Evolutionary conservation across 2,113 vertebrate species (phyloP).

Genomic region (Paracanthobrama guichenoti): DNA sequence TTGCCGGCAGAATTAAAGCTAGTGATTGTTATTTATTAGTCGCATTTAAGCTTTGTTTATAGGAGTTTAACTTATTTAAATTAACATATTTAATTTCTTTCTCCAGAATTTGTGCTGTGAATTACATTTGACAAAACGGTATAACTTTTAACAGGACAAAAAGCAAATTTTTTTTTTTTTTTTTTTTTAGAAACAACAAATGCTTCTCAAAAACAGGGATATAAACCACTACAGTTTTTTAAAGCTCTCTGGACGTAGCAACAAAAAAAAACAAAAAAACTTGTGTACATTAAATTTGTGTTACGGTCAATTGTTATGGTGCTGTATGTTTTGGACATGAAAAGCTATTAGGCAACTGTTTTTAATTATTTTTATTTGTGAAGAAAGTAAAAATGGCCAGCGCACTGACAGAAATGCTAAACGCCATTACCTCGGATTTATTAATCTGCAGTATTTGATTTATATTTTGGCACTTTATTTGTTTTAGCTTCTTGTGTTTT

Average conservation of each 20-base stretch:
- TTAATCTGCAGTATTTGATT: slow-evolving; percentile 23
- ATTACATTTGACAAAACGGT: slow-evolving; percentile 44
- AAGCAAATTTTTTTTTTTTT: slow-evolving; percentile 10
- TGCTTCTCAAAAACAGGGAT: not conserved
- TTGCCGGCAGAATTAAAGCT: slow-evolving; percentile 58
- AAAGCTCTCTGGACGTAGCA: not conserved
- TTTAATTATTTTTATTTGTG: not conserved
- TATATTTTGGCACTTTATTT: slow-evolving; percentile 12
- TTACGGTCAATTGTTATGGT: slow-evolving; percentile 1
- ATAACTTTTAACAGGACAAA: slow-evolving; percentile 37
- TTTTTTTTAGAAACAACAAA: not conserved
- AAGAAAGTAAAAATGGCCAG: slow-evolving; percentile 15
- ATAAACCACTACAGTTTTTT: slow-evolving; percentile 22
- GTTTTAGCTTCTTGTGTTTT: slow-evolving; percentile 43
- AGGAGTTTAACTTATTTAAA: slow-evolving; percentile 53
- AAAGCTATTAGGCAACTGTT: not conserved
- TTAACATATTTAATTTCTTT: slow-evolving; percentile 55
- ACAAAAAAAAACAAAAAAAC: not conserved
- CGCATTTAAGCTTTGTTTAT: slow-evolving; percentile 49
- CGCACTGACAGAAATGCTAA: slow-evolving; percentile 55
- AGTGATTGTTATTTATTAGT: slow-evolving; percentile 58
- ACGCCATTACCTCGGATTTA: slow-evolving; percentile 25
- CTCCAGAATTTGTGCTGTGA: slow-evolving; percentile 53
- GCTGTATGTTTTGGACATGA: not conserved
- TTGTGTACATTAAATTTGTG: not conserved